Conservation (phyloP, 2,797 vertebrate genomes). For the Microhierax caerulescens region DNA sequence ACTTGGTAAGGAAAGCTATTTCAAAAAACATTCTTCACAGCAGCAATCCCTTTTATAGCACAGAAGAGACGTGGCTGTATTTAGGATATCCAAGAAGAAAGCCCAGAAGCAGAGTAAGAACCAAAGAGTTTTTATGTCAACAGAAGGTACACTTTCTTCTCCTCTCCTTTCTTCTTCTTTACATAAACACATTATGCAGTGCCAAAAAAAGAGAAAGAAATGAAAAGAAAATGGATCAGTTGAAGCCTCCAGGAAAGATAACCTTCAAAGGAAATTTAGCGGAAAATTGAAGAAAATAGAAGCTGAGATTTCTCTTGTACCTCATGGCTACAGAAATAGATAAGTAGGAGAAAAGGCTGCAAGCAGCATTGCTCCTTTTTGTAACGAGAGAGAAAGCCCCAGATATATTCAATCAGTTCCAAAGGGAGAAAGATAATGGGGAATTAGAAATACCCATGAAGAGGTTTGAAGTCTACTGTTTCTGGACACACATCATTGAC, state of each 20-base stretch:
- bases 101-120: constrained; percentile 4
- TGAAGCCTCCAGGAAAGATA: constrained; percentile 62
- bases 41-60: not conserved
- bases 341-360: constrained; percentile 58
- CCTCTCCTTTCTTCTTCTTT: constrained; percentile 14
- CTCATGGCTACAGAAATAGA: constrained; percentile 59
- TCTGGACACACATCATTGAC: constrained; percentile 21
- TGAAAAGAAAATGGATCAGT: constrained; percentile 62
- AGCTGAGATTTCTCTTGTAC: constrained; percentile 55
- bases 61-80: not conserved
- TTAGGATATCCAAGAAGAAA: not conserved
- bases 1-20: not conserved
- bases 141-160: constrained; percentile 10
- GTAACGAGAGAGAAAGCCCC: not conserved
- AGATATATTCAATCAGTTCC: constrained; percentile 36
- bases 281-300: constrained; percentile 70
- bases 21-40: not conserved
- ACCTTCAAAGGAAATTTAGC: constrained; percentile 70
- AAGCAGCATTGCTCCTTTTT: constrained; percentile 50
- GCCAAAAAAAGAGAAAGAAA: not conserved
- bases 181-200: not conserved
- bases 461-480: constrained; percentile 38
- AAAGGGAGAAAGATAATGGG: constrained; percentile 47
- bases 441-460: constrained; percentile 50
- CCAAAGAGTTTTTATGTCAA: constrained; percentile 2